Conservation (phyloP, 2,113 vertebrate species). For the Lonchura striata region DNA sequence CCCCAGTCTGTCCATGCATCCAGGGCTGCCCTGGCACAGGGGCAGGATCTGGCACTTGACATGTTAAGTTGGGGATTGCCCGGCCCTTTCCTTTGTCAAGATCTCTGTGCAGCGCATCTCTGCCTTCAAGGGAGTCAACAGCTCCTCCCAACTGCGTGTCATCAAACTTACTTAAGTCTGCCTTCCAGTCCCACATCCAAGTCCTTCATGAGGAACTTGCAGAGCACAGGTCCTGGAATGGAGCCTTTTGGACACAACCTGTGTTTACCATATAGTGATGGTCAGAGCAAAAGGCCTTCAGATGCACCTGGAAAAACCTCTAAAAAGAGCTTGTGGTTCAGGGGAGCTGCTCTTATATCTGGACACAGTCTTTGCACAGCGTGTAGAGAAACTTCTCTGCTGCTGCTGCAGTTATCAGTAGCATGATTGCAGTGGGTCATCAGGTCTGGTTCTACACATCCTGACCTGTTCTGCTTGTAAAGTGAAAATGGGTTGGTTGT, state of each 20-base stretch:
- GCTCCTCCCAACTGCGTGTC: neutral
- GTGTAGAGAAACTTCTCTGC: neutral
- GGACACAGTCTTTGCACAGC: accelerated
- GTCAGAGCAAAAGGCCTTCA: neutral
- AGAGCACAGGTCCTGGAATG: accelerated
- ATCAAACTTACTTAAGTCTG: neutral
- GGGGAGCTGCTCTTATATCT: neutral
- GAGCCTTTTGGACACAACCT: neutral
- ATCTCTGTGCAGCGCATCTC: neutral
- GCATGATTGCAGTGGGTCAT: neutral
- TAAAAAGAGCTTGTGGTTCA: neutral
- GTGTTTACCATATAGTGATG: neutral
- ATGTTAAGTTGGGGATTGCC: neutral
- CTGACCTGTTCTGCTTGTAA: neutral
- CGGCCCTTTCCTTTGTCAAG: neutral
- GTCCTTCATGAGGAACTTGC: neutral
- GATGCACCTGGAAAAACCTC: neutral
- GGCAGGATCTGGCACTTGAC: neutral
- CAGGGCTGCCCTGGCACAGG: neutral
- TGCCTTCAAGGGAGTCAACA: neutral
- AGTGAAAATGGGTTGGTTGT: neutral
- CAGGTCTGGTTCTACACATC: neutral
- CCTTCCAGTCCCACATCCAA: neutral
- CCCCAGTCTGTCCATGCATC: neutral
- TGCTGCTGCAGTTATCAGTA: neutral